These are phyloP conservation scores for Heliconius ethilla DNA, from an alignment of 2,888 invertebrate genomes.

Conservation along the genomic window DNA sequence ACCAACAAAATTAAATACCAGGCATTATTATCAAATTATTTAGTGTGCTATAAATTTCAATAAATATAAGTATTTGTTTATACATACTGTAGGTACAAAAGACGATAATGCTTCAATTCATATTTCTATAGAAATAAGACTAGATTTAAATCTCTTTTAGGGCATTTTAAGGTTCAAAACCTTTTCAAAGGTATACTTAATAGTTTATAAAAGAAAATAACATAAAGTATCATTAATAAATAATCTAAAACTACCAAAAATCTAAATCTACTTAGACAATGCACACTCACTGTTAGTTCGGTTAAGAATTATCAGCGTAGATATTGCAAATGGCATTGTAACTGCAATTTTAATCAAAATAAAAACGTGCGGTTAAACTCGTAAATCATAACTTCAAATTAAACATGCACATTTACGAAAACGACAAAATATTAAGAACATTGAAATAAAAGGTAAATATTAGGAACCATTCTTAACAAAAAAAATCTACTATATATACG, in stretches of 20 bases:
- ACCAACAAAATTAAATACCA: no score
- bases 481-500: no score
- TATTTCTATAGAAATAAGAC: no score
- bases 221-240: neutral
- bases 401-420: neutral
- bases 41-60: no score
- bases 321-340: constrained; percentile 37
- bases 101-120: no score
- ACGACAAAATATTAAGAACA: no score
- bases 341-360: constrained; percentile 27
- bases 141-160: neutral
- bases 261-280: constrained; percentile 30
- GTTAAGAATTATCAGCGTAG: constrained; percentile 39
- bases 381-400: neutral
- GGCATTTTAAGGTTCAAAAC: neutral
- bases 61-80: no score
- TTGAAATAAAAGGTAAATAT: no score
- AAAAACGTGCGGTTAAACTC: constrained; percentile 7
- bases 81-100: no score
- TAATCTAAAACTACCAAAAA: constrained; percentile 38
- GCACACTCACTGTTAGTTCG: constrained; percentile 38
- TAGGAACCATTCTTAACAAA: no score
- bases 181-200: neutral
- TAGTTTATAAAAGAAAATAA: neutral
- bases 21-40: no score